Evolutionary conservation across 1,140 invertebrate genomes (phyloP), one percentile per base, ranked within the genome.

Genomic region (Brachionus angularis): DNA sequence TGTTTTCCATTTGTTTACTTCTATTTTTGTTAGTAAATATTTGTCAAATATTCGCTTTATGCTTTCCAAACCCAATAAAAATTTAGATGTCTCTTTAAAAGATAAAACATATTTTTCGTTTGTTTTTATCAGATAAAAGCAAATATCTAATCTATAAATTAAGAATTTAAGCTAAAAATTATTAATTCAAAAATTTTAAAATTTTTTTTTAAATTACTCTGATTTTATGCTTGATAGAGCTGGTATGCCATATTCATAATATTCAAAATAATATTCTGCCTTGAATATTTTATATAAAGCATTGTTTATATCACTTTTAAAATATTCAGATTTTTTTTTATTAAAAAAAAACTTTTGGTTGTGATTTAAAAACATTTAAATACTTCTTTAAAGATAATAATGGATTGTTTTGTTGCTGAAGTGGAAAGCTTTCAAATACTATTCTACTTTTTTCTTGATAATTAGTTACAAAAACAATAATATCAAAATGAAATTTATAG

Each of bases 391-490:
- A 23, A 14, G 18, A 18, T 23, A 58, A 39, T 14, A 29, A 23
- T 2, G 1, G 18, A 58, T 58, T 58, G 1, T 39, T 42, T 14
- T 58, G 33, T 34, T 31, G 62, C 12, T 10, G 46, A 5, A 31
- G 39, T n/a, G 21, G 27, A 47, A 47, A 12, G 21, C 25, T 18
- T 8, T 18, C 14, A 16, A 67, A 14, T 1, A 67, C 42, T 1
- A 67, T 16, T 67, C 62, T 39, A 14, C 62, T 67, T 34, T 67
- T 67, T 25, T 47, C 42, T 1, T 14, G n/a, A 27, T 29, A 47
- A 4, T 67, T 42, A 0, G 29, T 23, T 3, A 67, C 27, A 36
- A 67, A 25, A 3, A 67, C 42, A 67, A 21, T 34, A 34, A 67
- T 23, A 21, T 29, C 23, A 3, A 33, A 47, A 16, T 23, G 21